Base-by-base conservation (phyloP, 1,140 invertebrate genomes). In the Zaprionus kolodkinae region DNA sequence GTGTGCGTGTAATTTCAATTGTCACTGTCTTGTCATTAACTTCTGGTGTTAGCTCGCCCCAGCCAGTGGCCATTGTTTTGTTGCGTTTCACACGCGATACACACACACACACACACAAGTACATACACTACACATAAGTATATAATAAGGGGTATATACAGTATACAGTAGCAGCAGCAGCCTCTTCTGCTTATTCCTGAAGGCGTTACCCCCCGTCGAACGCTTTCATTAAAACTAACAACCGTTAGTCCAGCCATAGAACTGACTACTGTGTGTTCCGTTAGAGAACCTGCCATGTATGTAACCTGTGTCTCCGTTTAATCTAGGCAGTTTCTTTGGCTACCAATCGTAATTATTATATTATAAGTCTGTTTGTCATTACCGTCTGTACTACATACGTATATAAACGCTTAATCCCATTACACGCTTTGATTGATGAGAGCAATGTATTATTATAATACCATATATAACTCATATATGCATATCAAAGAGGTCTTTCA, bases 21-120 rank as follows among this genome's bases (percentile, higher is more conserved):
- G 85, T 89, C 85, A 89, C 85, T 90, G 85, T 89, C 85, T 89
- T 89, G 85, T 89, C 85, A 89, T 89, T 89, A 89, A 89, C 85
- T 89, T 90, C 85, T 89, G 85, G 85, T 89, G 81, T 89, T 89
- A 78, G 78, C 62, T 75, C 76, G 55, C 75, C 6, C 7, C 57
- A 48, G 50, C 74, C 43, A 61, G 65, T 72, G 66, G 38, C 56
- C 85, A 85, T 90, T 90, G 85, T 88, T 72, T 79, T 84, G 85
- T 79, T 72, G 88, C 85, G 81, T 78, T 89, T 89, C 85, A 81
- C 86, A 89, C 85, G 85, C 85, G 79, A 85, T 73, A 36, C 79
- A 82, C 63, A 63, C 59, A 30, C 9, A 43, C 50, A 59, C 55
- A 57, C 13, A 21, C 21, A 21, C 38, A 56, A 9, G 13, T 30